Evolutionary conservation across 1,140 invertebrate genomes (phyloP).

Genomic region (Penaeus vannamei): DNA sequence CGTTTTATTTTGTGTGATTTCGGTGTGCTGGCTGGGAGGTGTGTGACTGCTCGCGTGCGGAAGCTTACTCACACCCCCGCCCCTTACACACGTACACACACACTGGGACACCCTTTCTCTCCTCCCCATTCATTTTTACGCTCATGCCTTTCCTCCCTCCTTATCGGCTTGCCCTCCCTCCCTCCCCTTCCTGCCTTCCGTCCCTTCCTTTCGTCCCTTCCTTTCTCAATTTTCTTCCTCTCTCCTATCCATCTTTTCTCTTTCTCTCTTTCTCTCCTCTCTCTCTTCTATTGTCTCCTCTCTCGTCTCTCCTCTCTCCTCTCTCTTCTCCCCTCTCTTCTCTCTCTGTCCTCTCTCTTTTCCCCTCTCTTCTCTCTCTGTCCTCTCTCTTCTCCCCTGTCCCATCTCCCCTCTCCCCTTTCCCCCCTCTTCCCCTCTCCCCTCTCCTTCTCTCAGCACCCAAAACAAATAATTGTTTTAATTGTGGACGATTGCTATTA

Average conservation of each 20-base stretch:
- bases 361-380: background rate
- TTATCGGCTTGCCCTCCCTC: background rate
- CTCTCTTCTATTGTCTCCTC: background rate
- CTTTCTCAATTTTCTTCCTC: background rate
- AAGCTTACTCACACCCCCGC: too few relatives aligned
- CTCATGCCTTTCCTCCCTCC: background rate
- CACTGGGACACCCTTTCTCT: too few relatives aligned
- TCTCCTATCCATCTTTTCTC: background rate
- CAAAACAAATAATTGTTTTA: background rate
- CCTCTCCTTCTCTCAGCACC: background rate
- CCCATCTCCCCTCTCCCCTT: background rate
- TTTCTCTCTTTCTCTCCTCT: too few relatives aligned
- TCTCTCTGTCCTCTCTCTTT: background rate
- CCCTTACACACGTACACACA: too few relatives aligned
- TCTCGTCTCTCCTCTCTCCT: background rate
- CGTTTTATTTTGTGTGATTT: too few relatives aligned
- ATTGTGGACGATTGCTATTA: too few relatives aligned
- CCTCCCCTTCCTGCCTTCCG: background rate
- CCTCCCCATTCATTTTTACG: too few relatives aligned
- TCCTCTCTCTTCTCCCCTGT: conserved; percentile 12
- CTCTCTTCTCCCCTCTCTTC: background rate
- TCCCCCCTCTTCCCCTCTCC: background rate
- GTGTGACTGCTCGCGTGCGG: too few relatives aligned
- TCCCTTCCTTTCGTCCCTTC: background rate
- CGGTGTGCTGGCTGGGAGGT: too few relatives aligned